These are phyloP conservation scores for Patella ulyssiponensis DNA, from an alignment of 2,888 invertebrate genomes.

Conservation along the genomic window DNA sequence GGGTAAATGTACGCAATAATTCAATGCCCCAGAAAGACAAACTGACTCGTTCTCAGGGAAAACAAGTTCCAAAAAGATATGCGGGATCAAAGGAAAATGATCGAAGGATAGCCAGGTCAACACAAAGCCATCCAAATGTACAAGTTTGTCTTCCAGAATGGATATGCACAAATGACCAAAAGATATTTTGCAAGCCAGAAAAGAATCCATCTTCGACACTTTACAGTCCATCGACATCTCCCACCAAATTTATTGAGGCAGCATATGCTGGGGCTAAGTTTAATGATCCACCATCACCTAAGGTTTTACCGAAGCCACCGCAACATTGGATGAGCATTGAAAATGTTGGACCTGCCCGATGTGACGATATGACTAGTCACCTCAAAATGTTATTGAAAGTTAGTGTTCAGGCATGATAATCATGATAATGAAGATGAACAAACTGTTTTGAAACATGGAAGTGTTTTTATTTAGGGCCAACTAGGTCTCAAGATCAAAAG, in stretches of 20 bases:
- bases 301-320: slow-evolving; percentile 85
- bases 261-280: slow-evolving; percentile 83
- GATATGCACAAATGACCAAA: not conserved
- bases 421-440: slow-evolving; percentile 24
- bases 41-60: slow-evolving; percentile 21
- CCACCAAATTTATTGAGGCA: slow-evolving; percentile 14
- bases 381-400: slow-evolving; percentile 69
- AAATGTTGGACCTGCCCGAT: slow-evolving; percentile 34
- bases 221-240: slow-evolving; percentile 14
- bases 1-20: not conserved
- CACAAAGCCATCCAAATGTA: not conserved
- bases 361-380: slow-evolving; percentile 63
- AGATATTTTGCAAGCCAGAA: slow-evolving; percentile 13
- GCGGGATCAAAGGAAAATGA: slow-evolving; percentile 23
- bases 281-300: slow-evolving; percentile 85
- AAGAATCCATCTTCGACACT: slow-evolving; percentile 11
- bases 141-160: slow-evolving; percentile 8
- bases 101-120: slow-evolving; percentile 2
- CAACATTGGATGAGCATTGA: slow-evolving; percentile 79
- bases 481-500: slow-evolving; percentile 27
- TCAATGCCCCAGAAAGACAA: slow-evolving; percentile 18
- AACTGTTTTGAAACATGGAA: slow-evolving; percentile 14
- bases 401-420: slow-evolving; percentile 45
- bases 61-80: slow-evolving; percentile 25
- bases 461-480: not conserved